Evolutionary conservation across 1,140 invertebrate genomes (phyloP), one percentile per base, ranked within the genome.

Genomic region (Diuraphis noxia): DNA sequence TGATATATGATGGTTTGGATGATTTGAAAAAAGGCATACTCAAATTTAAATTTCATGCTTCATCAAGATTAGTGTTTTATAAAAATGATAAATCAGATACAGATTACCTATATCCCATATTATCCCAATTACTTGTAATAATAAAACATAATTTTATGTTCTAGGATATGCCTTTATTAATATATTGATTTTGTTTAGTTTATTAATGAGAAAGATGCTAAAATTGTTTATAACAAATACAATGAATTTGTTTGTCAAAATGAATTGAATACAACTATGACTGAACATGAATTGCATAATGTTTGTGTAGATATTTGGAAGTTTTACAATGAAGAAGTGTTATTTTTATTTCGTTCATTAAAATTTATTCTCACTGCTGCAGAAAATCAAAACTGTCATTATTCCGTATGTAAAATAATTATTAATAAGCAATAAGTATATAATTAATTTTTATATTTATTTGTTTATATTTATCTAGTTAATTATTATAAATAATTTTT

Each of bases 41-140:
- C 21, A 82, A 91, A 91, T 91, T 91, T 49, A 91, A 91, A 81
- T 46, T 79, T 25, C 43, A 91, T n/a, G 2, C 43, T 41, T 91
- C 89, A 38, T 81, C 89, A 4, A 21, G 89, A 19, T 36, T 91
- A 2, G 36, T 91, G 40, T 91, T 91, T 82, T 91, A 91, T 40
- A 91, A 91, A 40, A 81, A 36, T n/a, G 89, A 91, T 82, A 82
- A 91, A 91, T 79, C 89, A 36, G 89, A 91, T 49, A 49, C 89
- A n/a, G 77, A 91, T 17, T 82, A 52, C 40, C 52, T 91, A 81
- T 91, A 82, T 81, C 77, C 89, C 25, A 82, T 91, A 13, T 8
- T 91, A 17, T 91, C 89, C 9, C 89, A 91, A 91, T 82, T 91
- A 79, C 89, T 91, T 79, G 89, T 91, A 91, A 91, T 91, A 79